phyloP scores from a whole-genome alignment of 1,140 invertebrate genomes.

The Proales similis region DNA sequence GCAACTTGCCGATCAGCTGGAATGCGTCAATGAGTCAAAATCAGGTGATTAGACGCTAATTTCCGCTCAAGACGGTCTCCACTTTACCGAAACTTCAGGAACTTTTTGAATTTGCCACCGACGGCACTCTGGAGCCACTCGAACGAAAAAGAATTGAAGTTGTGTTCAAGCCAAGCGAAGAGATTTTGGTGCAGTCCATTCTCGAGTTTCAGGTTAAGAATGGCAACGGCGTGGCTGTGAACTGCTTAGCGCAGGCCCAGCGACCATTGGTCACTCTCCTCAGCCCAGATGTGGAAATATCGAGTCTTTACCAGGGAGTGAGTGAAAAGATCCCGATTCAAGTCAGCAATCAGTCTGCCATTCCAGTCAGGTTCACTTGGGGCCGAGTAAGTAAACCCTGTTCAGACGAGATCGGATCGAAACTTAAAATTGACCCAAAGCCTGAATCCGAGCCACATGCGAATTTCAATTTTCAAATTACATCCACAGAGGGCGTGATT shows the following conservation, averaged over 20 bases:
- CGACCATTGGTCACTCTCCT: background rate
- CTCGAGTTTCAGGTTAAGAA: constrained; percentile 42
- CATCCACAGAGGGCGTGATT: background rate
- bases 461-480: too few relatives aligned
- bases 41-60: constrained; percentile 38
- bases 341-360: too few relatives aligned
- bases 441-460: too few relatives aligned
- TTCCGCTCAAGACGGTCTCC: too few relatives aligned
- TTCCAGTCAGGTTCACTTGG: too few relatives aligned
- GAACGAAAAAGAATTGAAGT: constrained; percentile 42
- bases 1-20: constrained; percentile 39
- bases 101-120: constrained; percentile 33
- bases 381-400: too few relatives aligned
- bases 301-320: too few relatives aligned
- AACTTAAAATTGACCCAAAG: too few relatives aligned
- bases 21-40: constrained; percentile 40
- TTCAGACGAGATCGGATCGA: too few relatives aligned
- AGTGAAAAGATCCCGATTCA: too few relatives aligned
- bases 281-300: too few relatives aligned
- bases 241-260: background rate
- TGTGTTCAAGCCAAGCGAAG: constrained; percentile 41
- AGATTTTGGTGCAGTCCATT: constrained; percentile 41
- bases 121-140: constrained; percentile 44
- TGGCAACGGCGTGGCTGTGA: constrained; percentile 42
- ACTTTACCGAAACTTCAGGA: too few relatives aligned